phyloP scores from a whole-genome alignment of 2,113 vertebrate genomes.

The Mormyrus lacerda region DNA sequence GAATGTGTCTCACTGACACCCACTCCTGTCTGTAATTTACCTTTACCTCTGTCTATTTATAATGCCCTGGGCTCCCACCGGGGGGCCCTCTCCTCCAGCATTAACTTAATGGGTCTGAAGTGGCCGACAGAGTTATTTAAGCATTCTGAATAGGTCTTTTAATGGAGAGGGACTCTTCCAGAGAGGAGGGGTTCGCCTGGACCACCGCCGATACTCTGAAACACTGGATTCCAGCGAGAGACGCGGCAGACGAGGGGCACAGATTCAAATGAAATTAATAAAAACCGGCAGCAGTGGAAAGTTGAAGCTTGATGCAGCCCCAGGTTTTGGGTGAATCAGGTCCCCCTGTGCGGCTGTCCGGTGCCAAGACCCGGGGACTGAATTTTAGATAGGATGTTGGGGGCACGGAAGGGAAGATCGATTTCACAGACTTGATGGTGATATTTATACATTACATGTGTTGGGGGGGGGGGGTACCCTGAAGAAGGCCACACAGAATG shows the following conservation, averaged over 20 bases:
- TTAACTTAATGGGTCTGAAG: slow-evolving; percentile 56
- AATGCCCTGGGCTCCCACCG: slow-evolving; percentile 38
- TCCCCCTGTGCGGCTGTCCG: neutral
- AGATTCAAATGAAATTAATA: neutral
- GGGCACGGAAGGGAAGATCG: neutral
- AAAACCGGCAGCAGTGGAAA: neutral
- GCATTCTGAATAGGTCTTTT: slow-evolving; percentile 44
- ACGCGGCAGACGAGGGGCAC: neutral
- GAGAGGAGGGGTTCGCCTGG: slow-evolving; percentile 33
- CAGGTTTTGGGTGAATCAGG: neutral
- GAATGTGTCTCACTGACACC: slow-evolving; percentile 37
- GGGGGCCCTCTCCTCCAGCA: slow-evolving; percentile 22
- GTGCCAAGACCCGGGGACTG: neutral
- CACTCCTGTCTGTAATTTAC: slow-evolving; percentile 61
- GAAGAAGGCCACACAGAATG: neutral
- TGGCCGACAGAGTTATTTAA: slow-evolving; percentile 63
- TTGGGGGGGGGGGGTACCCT: neutral
- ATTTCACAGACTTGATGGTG: neutral
- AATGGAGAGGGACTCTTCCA: slow-evolving; percentile 57
- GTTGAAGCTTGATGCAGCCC: neutral
- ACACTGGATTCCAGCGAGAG: neutral
- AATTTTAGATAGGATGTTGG: neutral
- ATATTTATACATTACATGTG: neutral
- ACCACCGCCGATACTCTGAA: neutral
- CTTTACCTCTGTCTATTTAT: slow-evolving; percentile 59